Percentiles rank a stretch among this genome's conserved stretches.
Conservation (phyloP, 2,888 invertebrate species). For the Phytoseiulus persimilis region DNA sequence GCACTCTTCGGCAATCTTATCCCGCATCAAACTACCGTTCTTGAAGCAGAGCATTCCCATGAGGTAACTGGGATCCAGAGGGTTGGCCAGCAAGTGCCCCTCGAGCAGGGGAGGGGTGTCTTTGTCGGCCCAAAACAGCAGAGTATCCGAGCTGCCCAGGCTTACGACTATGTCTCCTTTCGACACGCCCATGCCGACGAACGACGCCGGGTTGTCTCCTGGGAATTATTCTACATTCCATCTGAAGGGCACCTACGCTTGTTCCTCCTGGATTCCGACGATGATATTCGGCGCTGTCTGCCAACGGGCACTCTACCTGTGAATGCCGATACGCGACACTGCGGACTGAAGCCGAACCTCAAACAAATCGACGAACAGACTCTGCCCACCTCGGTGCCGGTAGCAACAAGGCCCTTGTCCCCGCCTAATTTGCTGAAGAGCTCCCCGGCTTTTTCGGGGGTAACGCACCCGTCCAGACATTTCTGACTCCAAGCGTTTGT, state of each 20-base stretch:
- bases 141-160: constrained; percentile 81
- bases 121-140: constrained; percentile 62
- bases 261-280: background rate
- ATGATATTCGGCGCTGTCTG: background rate
- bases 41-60: constrained; percentile 80
- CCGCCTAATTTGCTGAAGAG: constrained; percentile 9
- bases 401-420: background rate
- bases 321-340: constrained; percentile 74
- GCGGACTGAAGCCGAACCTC: constrained; percentile 69
- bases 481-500: constrained; percentile 66
- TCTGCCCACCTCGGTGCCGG: background rate
- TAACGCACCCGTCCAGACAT: constrained; percentile 60
- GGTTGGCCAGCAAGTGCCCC: constrained; percentile 81
- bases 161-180: constrained; percentile 71
- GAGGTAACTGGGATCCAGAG: constrained; percentile 65
- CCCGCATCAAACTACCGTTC: constrained; percentile 85
- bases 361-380: background rate
- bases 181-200: constrained; percentile 66
- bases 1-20: constrained; percentile 65
- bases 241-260: background rate
- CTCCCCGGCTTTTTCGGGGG: background rate
- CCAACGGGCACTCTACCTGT: constrained; percentile 64
- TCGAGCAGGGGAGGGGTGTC: constrained; percentile 60
- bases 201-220: constrained; percentile 48
- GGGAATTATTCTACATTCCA: too few species aligned